These are phyloP conservation scores for Eupithecia vulgata DNA, from an alignment of 2,888 invertebrate species.

Conservation along the genomic window DNA sequence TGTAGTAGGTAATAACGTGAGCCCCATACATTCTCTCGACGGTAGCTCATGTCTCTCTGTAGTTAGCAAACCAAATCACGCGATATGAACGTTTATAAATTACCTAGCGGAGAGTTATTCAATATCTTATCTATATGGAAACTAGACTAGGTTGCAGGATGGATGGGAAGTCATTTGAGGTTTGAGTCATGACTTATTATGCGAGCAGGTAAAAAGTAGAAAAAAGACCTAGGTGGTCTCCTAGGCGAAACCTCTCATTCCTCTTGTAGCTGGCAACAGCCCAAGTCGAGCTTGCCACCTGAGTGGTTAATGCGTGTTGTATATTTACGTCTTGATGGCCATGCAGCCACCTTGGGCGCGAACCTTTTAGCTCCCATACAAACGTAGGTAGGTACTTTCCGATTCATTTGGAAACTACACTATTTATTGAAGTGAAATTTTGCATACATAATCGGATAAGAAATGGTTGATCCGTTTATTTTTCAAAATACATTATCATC, in stretches of 20 bases:
- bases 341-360: too few relatives aligned
- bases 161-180: neutral
- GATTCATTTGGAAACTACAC: too few relatives aligned
- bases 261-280: neutral
- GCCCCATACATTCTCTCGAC: conserved; percentile 61
- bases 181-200: neutral
- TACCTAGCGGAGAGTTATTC: conserved; percentile 31
- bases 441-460: too few relatives aligned
- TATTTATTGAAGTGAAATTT: too few relatives aligned
- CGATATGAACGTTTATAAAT: conserved; percentile 62
- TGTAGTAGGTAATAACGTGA: conserved; percentile 49
- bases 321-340: too few relatives aligned
- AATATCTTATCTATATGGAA: neutral
- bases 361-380: too few relatives aligned
- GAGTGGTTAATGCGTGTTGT: neutral
- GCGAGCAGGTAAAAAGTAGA: neutral
- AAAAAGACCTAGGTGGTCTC: neutral
- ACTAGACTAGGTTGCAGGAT: conserved; percentile 2
- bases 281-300: neutral
- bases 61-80: conserved; percentile 72
- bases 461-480: too few relatives aligned
- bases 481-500: too few relatives aligned
- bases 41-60: conserved; percentile 61
- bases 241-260: neutral
- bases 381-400: too few relatives aligned